These are phyloP conservation scores for Tethea ocularis DNA, from an alignment of 2,888 invertebrate genomes.

Conservation along the genomic window DNA sequence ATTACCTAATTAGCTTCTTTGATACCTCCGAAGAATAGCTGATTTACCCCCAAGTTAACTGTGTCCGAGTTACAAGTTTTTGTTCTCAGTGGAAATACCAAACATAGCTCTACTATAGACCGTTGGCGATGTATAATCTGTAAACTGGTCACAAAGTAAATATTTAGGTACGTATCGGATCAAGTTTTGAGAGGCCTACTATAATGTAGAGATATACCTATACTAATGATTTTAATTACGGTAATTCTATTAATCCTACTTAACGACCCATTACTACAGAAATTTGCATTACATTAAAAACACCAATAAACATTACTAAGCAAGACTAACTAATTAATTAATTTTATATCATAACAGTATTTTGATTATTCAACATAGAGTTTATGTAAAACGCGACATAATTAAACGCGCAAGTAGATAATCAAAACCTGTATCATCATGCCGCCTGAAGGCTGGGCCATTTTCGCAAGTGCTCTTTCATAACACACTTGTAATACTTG, in stretches of 20 bases:
- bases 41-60: no score
- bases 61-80: not conserved
- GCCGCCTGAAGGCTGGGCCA: conserved; percentile 29
- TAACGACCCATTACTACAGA: not conserved
- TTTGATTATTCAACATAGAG: not conserved
- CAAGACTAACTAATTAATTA: not conserved
- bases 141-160: not conserved
- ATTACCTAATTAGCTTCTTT: no score
- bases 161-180: not conserved
- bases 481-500: conserved; percentile 43
- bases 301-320: not conserved
- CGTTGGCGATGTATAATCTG: not conserved
- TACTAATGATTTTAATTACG: not conserved
- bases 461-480: conserved; percentile 61
- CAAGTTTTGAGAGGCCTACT: not conserved
- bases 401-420: conserved; percentile 20
- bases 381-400: conserved; percentile 3
- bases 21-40: no score
- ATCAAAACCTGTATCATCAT: conserved; percentile 39
- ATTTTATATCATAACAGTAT: not conserved
- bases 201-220: no score
- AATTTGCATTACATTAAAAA: not conserved
- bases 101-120: not conserved
- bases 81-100: not conserved
- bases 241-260: not conserved